Evolutionary conservation across 1,140 invertebrate genomes (phyloP).

Genomic region (Papilio helenus): DNA sequence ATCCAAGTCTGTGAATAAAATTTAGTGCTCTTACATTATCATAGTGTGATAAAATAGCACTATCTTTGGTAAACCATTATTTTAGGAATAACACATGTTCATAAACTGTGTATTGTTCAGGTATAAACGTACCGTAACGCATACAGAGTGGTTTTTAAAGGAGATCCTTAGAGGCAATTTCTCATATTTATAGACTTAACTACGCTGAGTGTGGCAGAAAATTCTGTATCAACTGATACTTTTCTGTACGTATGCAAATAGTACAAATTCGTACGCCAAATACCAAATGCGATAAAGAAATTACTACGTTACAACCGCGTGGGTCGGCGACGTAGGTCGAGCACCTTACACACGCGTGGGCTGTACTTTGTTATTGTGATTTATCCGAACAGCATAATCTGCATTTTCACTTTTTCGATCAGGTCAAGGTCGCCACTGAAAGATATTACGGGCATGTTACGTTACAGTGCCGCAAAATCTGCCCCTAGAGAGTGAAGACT

Average conservation of each 20-base stretch:
- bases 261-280: conserved; percentile 11
- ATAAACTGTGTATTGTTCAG: no score
- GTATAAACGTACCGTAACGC: no score
- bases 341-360: conserved; percentile 35
- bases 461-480: background rate
- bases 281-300: background rate
- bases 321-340: conserved; percentile 19
- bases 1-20: no score
- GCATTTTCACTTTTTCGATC: conserved; percentile 25
- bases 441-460: background rate
- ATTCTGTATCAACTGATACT: background rate
- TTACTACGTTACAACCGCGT: conserved; percentile 33
- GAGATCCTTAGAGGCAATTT: no score
- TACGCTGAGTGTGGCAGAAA: no score
- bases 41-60: no score
- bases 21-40: no score
- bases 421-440: conserved; percentile 11
- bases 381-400: conserved; percentile 25
- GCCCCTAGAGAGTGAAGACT: no score
- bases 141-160: no score
- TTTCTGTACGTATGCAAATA: background rate
- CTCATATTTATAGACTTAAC: no score
- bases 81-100: no score
- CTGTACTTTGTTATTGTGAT: conserved; percentile 14
- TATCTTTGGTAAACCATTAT: no score